Evolutionary conservation across 2,888 invertebrate genomes (phyloP).

Genomic region (Dicranocentrus wangi): DNA sequence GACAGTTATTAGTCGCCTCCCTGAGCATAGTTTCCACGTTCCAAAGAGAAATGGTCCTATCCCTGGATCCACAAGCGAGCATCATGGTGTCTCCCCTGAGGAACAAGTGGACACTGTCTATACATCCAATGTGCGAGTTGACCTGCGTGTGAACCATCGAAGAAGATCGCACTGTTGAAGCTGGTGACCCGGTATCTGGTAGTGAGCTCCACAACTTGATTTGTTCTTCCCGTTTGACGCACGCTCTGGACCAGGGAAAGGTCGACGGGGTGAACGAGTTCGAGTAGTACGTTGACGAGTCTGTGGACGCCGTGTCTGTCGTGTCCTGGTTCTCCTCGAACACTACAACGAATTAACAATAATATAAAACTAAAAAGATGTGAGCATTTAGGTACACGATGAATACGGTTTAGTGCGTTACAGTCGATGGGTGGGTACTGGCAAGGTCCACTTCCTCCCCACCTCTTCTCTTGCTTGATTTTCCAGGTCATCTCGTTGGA

Average conservation of each 20-base stretch:
- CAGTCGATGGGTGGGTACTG: conserved; percentile 67
- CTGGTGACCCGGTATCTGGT: too few relatives aligned
- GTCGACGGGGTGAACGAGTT: conserved; percentile 3
- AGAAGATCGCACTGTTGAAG: background rate
- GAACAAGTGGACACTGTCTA: conserved; percentile 70
- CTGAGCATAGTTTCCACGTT: conserved; percentile 61
- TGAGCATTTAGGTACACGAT: too few relatives aligned
- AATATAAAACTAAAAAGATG: too few relatives aligned
- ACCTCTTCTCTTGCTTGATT: conserved; percentile 67
- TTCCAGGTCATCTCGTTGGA: conserved; percentile 70
- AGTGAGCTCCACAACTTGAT: conserved; percentile 77
- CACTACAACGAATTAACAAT: conserved; percentile 43
- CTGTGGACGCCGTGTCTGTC: background rate
- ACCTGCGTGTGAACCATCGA: conserved; percentile 15
- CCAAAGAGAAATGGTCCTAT: conserved; percentile 68
- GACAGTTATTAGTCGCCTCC: background rate
- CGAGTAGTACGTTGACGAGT: conserved; percentile 1
- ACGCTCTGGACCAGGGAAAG: conserved; percentile 75
- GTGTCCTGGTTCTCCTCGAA: conserved; percentile 32
- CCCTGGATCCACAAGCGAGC: conserved; percentile 69
- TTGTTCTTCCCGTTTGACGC: conserved; percentile 80
- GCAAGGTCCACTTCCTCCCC: conserved; percentile 64
- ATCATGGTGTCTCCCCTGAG: conserved; percentile 39
- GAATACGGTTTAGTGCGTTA: too few relatives aligned
- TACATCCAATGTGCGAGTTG: conserved; percentile 67